Evolutionary conservation across 1,140 invertebrate genomes (phyloP), one percentile per base, ranked within the genome.

Genomic region (Acromyrmex charruanus): DNA sequence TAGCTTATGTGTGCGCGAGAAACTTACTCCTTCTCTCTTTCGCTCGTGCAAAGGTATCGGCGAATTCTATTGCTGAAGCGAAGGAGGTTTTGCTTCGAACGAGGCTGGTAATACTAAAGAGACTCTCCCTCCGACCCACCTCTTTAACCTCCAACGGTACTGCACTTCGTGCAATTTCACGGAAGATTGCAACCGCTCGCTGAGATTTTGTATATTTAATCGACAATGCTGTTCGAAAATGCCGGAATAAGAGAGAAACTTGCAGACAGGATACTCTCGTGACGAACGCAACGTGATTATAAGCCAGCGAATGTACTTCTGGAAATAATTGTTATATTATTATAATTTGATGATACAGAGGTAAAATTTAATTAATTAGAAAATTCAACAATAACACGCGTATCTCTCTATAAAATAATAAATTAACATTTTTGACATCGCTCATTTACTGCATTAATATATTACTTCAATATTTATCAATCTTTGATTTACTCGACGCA

Each of bases 201-300:
- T 14, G 39, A 74, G 80, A 74, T 84, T 84, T 68, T 75, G 80
- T 74, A 84, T 84, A 84, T 84, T 84, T 75, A 84, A 84, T 82
- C 69, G 35, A 71, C 51, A 51, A 58, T 71, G 51, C 39, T 44
- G 21, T 68, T 65, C 39, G 75, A 63, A 79, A 79, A 81, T 71
- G 16, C 39, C 7, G 51, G 31, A 69, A 58, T 53, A 35, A 28
- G n/a, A 66, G 61, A 80, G 28, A 68, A 51, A 75, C 12, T 51
- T 16, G 69, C 28, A 31, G 53, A 44, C 28, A 69, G 31, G 31
- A n/a, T 35, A 68, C 1, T 31, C 7, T 31, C 4, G 35, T 3
- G 51, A 77, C 21, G 21, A 63, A 12, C 35, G 4, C 25, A 65
- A 28, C 25, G 39, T 28, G 58, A 28, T 25, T 49, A 65, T 31